Evolutionary conservation across 2,797 vertebrate species (phyloP), one percentile per base, ranked within the genome.

Genomic region (Characodon lateralis): DNA sequence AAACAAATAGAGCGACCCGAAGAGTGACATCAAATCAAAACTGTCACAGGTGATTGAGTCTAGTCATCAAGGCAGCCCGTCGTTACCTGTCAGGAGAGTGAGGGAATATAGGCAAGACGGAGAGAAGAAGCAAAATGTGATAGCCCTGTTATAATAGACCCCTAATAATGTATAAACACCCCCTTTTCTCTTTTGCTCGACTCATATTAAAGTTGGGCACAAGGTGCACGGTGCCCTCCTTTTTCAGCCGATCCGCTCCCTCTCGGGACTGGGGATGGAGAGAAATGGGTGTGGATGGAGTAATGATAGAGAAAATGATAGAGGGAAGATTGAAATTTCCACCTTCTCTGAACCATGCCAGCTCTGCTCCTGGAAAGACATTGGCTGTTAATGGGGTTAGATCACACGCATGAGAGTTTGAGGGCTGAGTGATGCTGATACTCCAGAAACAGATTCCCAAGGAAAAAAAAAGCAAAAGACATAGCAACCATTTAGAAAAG

Each of bases 231-330:
- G 93, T 97, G 97, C 95, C 92, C 90, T 92, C 92, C 90, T 92
- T 94, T 91, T 89, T 41, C 87, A 89, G 88, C 94, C 88, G 78
- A 89, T 81, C 76, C 77, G 24, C 85, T 89, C 84, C 83, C 91
- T 92, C 93, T 88, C 81, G 93, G 96, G 98, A 97, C 92, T 96
- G 96, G 95, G 95, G 96, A 96, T 96, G 95, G 97, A 97, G 96
- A 97, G 97, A 97, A 98, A 98, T 97, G 95, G 96, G 96, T 95
- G 97, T 94, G 94, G 96, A 96, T 96, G 97, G 96, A 97, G 97
- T 98, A 99, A 99, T 99, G 98, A 99, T 97, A 98, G 97, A 91
- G 97, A 98, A 99, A 99, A 98, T 98, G 97, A 98, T 97, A 97
- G 97, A 97, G 96, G 95, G 96, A 95, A 99, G 97, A 99, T 98